Conservation (phyloP, 2,888 invertebrate genomes). For the Netelia inedita region DNA sequence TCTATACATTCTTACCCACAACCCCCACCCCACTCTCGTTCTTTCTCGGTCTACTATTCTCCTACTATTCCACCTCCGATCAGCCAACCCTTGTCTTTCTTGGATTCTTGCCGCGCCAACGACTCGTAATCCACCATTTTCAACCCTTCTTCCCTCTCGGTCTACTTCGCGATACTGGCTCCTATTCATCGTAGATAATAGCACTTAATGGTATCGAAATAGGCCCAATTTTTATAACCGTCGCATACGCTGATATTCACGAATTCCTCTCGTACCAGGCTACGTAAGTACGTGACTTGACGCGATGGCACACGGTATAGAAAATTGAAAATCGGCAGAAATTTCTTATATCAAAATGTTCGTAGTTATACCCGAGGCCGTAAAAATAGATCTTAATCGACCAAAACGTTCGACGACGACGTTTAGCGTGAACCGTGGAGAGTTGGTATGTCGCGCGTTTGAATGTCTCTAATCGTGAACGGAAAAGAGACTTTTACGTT, state of each 20-base stretch:
- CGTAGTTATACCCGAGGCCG: not conserved
- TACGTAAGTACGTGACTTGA: not conserved
- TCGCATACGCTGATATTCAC: not conserved
- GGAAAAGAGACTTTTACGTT: too few species aligned
- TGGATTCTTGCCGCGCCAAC: conserved; percentile 39
- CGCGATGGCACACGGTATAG: too few species aligned
- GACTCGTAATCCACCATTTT: conserved; percentile 23
- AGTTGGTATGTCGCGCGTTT: too few species aligned
- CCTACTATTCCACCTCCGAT: conserved; percentile 46
- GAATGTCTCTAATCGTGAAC: too few species aligned
- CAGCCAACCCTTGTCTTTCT: conserved; percentile 32
- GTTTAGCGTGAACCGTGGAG: too few species aligned
- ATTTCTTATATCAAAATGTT: not conserved
- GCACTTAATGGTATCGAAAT: conserved; percentile 24
- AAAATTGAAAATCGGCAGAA: not conserved
- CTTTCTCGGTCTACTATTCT: conserved; percentile 16
- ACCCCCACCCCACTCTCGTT: not conserved
- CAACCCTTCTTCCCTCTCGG: conserved; percentile 18
- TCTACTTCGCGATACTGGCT: conserved; percentile 8
- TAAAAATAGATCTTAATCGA: not conserved
- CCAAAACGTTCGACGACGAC: too few species aligned
- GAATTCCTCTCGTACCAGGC: not conserved
- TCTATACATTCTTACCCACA: conserved; percentile 12
- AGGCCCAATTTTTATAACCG: conserved; percentile 3
- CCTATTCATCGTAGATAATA: conserved; percentile 34